Percentiles rank a stretch among this genome's conserved stretches.
Evolutionary conservation across 2,888 invertebrate genomes (phyloP).

Genomic region (Scelioninae gen. 1): DNA sequence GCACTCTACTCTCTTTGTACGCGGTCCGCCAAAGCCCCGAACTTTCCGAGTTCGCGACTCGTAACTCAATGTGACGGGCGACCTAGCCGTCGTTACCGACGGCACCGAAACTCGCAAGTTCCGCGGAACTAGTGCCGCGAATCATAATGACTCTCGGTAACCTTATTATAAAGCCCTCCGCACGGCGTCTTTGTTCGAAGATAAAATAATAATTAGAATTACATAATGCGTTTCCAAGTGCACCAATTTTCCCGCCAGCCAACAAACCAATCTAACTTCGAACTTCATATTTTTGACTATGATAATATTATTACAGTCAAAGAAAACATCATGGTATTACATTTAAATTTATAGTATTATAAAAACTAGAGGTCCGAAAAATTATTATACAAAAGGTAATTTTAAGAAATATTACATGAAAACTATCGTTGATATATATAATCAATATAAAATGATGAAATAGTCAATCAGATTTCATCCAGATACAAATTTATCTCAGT

Average conservation of each 20-base stretch:
- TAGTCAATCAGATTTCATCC: no score
- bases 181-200: constrained; percentile 43
- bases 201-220: constrained; percentile 61
- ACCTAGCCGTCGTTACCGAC: constrained; percentile 63
- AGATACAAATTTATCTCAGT: no score
- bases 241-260: background rate
- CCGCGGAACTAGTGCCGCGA: constrained; percentile 55
- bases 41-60: constrained; percentile 73
- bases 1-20: constrained; percentile 38
- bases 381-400: no score
- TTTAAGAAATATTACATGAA: no score
- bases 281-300: background rate
- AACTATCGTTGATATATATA: no score
- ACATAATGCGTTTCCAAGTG: constrained; percentile 48
- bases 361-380: no score
- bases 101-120: constrained; percentile 48
- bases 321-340: no score
- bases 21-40: constrained; percentile 62
- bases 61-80: constrained; percentile 76
- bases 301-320: background rate
- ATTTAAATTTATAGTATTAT: no score
- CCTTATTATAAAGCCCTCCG: constrained; percentile 46
- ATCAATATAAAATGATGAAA: no score
- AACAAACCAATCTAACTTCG: background rate
- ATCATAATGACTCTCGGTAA: constrained; percentile 57